Conservation (phyloP, 2,113 vertebrate genomes). For the Epinephelus lanceolatus region DNA sequence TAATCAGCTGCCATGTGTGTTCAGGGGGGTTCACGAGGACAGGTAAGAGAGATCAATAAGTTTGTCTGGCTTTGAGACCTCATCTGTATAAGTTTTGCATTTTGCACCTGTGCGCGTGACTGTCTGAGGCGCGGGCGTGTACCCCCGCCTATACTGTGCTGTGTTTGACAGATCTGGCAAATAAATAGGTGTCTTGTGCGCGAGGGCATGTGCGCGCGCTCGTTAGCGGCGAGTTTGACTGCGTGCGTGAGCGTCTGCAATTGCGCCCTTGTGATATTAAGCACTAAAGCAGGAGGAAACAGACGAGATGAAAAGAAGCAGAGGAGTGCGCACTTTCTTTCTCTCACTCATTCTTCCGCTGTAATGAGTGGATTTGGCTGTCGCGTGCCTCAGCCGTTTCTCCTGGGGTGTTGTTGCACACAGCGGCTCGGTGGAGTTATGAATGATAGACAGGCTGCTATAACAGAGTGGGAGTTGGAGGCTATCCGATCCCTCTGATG, state of each 20-base stretch:
- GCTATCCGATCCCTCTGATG: constrained; percentile 49
- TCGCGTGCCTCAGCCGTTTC: neutral
- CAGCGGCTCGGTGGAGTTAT: constrained; percentile 38
- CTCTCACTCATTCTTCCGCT: neutral
- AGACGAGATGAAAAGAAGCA: rapidly evolving
- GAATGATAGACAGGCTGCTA: constrained; percentile 44
- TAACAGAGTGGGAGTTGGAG: constrained; percentile 55
- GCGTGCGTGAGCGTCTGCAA: constrained; percentile 14
- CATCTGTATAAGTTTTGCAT: constrained; percentile 38
- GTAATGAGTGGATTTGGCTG: constrained; percentile 22
- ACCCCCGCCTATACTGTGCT: neutral
- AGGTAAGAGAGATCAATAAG: constrained; percentile 68
- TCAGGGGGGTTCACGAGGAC: constrained; percentile 20
- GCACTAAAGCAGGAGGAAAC: neutral
- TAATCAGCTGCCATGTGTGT: constrained; percentile 34
- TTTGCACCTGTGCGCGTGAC: constrained; percentile 37
- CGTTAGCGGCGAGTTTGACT: constrained; percentile 5
- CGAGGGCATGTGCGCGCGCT: constrained; percentile 11
- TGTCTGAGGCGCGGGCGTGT: constrained; percentile 28
- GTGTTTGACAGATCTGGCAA: constrained; percentile 2
- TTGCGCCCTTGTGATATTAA: constrained; percentile 7
- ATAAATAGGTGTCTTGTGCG: constrained; percentile 20
- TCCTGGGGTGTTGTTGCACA: constrained; percentile 46
- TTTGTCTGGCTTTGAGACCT: constrained; percentile 21
- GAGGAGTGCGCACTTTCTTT: constrained; percentile 36